phyloP scores from a whole-genome alignment of 2,888 invertebrate genomes.

The Macropis europaea region DNA sequence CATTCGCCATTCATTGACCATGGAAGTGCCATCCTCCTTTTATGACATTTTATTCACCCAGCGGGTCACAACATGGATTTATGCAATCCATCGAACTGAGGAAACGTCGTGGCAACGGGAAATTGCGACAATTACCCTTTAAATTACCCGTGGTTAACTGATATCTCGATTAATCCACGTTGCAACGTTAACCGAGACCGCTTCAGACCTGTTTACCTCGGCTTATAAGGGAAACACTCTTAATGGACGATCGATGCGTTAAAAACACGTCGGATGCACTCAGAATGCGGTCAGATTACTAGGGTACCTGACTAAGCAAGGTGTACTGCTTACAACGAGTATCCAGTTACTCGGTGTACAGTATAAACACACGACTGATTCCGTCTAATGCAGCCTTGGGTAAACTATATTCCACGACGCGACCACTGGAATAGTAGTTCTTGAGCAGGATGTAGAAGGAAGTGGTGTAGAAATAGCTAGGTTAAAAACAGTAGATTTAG shows the following conservation, averaged over 20 bases:
- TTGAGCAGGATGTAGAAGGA: no score
- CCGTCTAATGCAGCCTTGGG: neutral
- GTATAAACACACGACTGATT: constrained; percentile 7
- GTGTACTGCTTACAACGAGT: neutral
- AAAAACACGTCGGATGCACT: neutral
- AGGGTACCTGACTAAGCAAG: neutral
- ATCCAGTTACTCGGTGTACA: neutral
- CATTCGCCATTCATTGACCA: no score
- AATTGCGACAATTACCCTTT: neutral
- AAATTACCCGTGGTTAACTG: constrained; percentile 15
- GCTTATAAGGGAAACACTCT: neutral
- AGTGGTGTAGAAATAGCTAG: no score
- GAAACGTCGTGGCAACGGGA: neutral
- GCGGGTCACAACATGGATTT: neutral
- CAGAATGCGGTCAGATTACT: neutral
- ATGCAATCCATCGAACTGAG: neutral
- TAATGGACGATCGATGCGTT: neutral
- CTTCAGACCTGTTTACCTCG: constrained; percentile 2
- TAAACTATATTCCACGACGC: neutral
- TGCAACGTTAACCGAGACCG: neutral
- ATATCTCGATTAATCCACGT: neutral
- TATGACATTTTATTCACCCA: no score
- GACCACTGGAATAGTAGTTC: no score
- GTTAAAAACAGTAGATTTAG: no score
- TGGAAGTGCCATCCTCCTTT: no score